A percentile compares a stretch with the other conserved stretches of the same genome.
Conservation (phyloP, 2,888 invertebrate genomes). For the Agriotes lineatus region DNA sequence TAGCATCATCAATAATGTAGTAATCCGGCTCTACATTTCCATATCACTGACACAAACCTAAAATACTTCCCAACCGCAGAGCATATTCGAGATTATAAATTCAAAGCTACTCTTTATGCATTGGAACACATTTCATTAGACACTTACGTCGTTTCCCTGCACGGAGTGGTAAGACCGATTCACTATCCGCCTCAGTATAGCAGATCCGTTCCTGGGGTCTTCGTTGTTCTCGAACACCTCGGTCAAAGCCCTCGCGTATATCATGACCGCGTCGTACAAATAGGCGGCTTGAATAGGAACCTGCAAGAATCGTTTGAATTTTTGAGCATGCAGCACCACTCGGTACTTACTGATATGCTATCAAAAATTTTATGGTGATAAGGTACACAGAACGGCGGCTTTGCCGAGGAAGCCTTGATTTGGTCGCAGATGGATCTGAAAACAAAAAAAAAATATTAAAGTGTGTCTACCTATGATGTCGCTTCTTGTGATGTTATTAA, state of each 20-base stretch:
- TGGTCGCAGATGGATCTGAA: constrained; percentile 77
- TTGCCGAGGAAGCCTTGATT: constrained; percentile 78
- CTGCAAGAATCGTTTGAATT: constrained; percentile 67
- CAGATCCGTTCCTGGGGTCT: constrained; percentile 81
- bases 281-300: constrained; percentile 87
- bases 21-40: too few species aligned
- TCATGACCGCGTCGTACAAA: constrained; percentile 87
- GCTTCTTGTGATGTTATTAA: too few species aligned
- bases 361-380: constrained; percentile 82
- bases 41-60: too few species aligned
- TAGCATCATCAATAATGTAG: too few species aligned
- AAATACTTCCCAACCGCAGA: too few species aligned
- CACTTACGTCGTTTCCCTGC: constrained; percentile 82
- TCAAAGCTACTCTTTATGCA: too few species aligned
- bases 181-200: constrained; percentile 81
- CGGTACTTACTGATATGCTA: constrained; percentile 74
- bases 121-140: neutral
- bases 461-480: too few species aligned
- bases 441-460: constrained; percentile 38
- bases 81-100: too few species aligned
- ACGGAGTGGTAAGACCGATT: constrained; percentile 82
- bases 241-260: constrained; percentile 87
- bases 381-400: constrained; percentile 83
- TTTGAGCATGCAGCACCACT: too few species aligned
- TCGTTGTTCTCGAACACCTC: constrained; percentile 77